Conservation (phyloP, 2,113 vertebrate genomes). For the Corvus hawaiiensis region DNA sequence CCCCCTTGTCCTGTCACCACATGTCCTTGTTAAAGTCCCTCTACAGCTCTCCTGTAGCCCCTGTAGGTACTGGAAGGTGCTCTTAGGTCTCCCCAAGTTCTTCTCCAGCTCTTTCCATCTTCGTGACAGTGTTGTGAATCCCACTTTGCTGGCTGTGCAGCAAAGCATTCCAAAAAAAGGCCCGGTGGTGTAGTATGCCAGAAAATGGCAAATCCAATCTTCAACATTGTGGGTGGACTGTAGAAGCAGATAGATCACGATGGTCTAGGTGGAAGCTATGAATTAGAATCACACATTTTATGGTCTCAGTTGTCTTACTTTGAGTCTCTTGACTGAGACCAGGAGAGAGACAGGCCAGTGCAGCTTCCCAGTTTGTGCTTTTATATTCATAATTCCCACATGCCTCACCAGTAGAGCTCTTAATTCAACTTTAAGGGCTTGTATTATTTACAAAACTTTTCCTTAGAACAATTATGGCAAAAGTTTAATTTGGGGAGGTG, state of each 20-base stretch:
- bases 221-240: background rate
- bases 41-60: background rate
- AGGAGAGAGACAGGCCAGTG: background rate
- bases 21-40: background rate
- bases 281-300: background rate
- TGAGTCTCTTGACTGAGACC: background rate
- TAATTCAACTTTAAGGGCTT: background rate
- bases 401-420: background rate
- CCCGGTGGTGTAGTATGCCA: background rate
- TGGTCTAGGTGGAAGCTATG: background rate
- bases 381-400: background rate
- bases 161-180: background rate
- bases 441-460: background rate
- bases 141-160: background rate
- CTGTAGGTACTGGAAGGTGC: background rate
- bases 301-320: background rate
- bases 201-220: background rate
- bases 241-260: background rate
- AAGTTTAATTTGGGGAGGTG: background rate
- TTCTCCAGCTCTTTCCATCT: background rate
- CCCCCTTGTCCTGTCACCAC: background rate
- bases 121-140: background rate
- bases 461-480: background rate
- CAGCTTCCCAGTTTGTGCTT: background rate
- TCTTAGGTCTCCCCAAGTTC: background rate